These are phyloP conservation scores for Lindbergichthys nudifrons DNA, from an alignment of 2,797 vertebrate genomes.

Conservation along the genomic window DNA sequence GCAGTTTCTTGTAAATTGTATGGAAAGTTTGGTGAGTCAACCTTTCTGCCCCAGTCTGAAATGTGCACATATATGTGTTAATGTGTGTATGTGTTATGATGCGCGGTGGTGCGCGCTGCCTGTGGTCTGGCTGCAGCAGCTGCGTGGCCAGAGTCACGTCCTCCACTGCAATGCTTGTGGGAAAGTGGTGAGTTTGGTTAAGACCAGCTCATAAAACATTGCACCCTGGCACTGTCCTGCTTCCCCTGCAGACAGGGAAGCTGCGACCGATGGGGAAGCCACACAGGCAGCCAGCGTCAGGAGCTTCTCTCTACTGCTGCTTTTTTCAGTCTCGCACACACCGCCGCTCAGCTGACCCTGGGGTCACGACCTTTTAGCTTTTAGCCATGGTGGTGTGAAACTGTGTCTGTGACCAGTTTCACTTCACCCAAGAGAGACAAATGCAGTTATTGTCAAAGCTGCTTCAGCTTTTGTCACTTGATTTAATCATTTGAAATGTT, in stretches of 20 bases:
- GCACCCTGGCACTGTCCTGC: conserved; percentile 92
- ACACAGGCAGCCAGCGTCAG: conserved; percentile 76
- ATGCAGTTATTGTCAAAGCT: conserved; percentile 26
- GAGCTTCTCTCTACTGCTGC: conserved; percentile 71
- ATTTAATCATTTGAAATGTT: not conserved
- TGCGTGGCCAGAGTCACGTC: conserved; percentile 93
- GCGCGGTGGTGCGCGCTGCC: conserved; percentile 51
- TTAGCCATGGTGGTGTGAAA: conserved; percentile 57
- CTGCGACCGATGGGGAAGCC: conserved; percentile 86
- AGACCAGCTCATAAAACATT: conserved; percentile 89
- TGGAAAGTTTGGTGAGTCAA: conserved; percentile 20
- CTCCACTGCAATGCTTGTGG: conserved; percentile 85
- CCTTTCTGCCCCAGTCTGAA: conserved; percentile 22
- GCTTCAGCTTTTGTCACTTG: conserved; percentile 16
- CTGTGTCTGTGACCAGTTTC: conserved; percentile 79
- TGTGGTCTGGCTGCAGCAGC: conserved; percentile 80
- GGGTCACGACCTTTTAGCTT: conserved; percentile 75
- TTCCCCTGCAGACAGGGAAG: conserved; percentile 90
- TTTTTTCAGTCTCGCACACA: conserved; percentile 58
- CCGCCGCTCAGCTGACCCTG: conserved; percentile 86
- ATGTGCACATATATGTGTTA: conserved; percentile 20
- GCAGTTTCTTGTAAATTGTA: conserved; percentile 20
- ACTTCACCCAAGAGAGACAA: conserved; percentile 75
- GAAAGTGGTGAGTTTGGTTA: conserved; percentile 92
- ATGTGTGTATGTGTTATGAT: conserved; percentile 39